Conservation (phyloP, 2,888 invertebrate species). For the Germaria angustata region DNA sequence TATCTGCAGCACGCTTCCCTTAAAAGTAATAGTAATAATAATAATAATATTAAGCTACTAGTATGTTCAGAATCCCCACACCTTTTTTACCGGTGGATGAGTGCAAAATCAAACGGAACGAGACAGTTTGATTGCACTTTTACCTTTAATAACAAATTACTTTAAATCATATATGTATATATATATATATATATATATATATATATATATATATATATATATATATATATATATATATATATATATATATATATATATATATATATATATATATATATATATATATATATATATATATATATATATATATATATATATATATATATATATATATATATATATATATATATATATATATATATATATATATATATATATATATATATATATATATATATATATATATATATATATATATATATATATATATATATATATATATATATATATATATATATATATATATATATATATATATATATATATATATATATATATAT, state of each 20-base stretch:
- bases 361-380: constrained; percentile 14
- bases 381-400: constrained; percentile 5
- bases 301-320: constrained; percentile 5
- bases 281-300: constrained; percentile 14
- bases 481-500: neutral
- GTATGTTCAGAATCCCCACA: no score
- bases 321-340: neutral
- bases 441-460: constrained; percentile 14
- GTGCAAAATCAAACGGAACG: neutral
- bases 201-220: constrained; percentile 14
- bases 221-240: constrained; percentile 5
- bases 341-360: constrained; percentile 1
- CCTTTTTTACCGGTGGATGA: neutral
- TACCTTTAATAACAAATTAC: constrained; percentile 24
- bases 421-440: constrained; percentile 1
- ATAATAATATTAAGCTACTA: no score
- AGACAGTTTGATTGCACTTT: constrained; percentile 12
- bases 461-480: constrained; percentile 5
- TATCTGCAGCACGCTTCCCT: constrained; percentile 8
- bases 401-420: neutral
- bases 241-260: neutral
- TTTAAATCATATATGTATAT: constrained; percentile 20
- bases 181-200: constrained; percentile 1
- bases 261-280: constrained; percentile 1
- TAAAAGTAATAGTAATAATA: no score